These are phyloP conservation scores for Mimumesa dahlbomi DNA, from an alignment of 2,888 invertebrate species.

Conservation along the genomic window DNA sequence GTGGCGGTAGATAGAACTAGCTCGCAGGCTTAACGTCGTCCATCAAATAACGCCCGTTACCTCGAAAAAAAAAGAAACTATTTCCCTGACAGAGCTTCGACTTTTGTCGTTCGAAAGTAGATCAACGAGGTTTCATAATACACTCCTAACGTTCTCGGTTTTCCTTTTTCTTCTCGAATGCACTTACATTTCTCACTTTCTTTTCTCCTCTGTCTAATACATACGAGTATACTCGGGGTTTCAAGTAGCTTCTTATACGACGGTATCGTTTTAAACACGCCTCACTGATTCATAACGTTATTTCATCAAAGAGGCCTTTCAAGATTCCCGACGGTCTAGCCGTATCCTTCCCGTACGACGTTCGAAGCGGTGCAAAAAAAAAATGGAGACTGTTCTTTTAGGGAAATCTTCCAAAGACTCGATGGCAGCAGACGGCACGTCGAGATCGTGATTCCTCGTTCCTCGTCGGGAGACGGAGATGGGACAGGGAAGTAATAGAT, in stretches of 20 bases:
- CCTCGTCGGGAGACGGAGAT: constrained; percentile 34
- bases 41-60: neutral
- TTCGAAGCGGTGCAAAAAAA: constrained; percentile 22
- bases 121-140: too few relatives aligned
- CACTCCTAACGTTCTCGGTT: too few relatives aligned
- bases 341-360: neutral
- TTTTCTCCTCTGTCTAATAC: too few relatives aligned
- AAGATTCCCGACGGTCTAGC: neutral
- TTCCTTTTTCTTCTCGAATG: too few relatives aligned
- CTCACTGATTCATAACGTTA: too few relatives aligned
- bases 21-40: neutral
- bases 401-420: constrained; percentile 37
- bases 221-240: too few relatives aligned
- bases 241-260: too few relatives aligned
- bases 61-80: neutral
- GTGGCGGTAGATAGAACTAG: neutral
- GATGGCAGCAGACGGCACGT: constrained; percentile 51
- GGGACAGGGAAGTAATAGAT: constrained; percentile 80
- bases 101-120: too few relatives aligned
- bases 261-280: too few relatives aligned
- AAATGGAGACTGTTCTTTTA: constrained; percentile 30
- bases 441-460: constrained; percentile 58
- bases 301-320: neutral
- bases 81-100: too few relatives aligned
- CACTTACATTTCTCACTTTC: too few relatives aligned